phyloP scores from a whole-genome alignment of 2,797 vertebrate genomes.

The Varecia variegata region DNA sequence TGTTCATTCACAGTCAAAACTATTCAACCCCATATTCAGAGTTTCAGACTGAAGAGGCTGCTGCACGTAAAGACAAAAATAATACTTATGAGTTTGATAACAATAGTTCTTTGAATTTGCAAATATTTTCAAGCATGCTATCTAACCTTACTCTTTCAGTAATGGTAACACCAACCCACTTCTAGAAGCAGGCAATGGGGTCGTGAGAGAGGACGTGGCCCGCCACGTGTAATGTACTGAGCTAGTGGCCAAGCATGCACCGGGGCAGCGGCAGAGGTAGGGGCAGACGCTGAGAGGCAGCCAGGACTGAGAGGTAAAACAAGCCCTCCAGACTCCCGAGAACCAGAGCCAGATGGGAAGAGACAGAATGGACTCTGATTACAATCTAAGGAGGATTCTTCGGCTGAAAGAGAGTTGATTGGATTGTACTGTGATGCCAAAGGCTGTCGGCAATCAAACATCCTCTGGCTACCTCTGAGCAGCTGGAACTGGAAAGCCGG shows the following conservation, averaged over 20 bases:
- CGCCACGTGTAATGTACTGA: too few species aligned
- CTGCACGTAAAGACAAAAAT: neutral
- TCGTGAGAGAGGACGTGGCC: neutral
- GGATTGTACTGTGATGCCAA: conserved; percentile 77
- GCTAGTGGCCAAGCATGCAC: neutral
- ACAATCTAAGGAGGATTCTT: conserved; percentile 82
- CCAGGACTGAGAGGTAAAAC: neutral
- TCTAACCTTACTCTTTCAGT: neutral
- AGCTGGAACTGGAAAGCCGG: conserved; percentile 15
- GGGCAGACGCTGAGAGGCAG: neutral
- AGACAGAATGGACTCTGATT: conserved; percentile 80
- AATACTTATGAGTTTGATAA: neutral
- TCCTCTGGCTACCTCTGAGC: conserved; percentile 34
- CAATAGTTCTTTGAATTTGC: neutral
- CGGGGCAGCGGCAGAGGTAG: neutral
- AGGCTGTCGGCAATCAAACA: conserved; percentile 83
- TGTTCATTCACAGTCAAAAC: neutral
- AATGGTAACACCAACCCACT: neutral
- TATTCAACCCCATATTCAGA: neutral
- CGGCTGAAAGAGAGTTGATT: conserved; percentile 84
- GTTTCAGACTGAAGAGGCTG: neutral
- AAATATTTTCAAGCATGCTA: neutral
- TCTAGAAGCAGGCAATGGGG: neutral
- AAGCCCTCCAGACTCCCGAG: neutral
- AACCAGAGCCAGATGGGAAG: neutral